Conservation (phyloP, 2,888 invertebrate genomes). For the Campopleginae sp. region DNA sequence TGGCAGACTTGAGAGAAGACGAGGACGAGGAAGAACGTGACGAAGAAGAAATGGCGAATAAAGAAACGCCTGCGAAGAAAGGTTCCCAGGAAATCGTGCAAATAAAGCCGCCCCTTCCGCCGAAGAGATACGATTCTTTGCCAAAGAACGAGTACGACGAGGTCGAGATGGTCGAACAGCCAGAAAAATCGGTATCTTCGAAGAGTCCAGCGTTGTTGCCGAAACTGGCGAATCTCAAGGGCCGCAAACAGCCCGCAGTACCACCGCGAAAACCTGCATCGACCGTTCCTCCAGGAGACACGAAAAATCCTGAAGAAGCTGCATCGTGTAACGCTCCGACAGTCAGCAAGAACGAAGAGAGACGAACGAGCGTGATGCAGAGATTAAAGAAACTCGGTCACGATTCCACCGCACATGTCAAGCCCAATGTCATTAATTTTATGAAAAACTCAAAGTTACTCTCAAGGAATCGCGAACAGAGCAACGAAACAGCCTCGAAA, state of each 20-base stretch:
- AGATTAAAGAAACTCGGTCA: constrained; percentile 77
- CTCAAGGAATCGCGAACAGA: constrained; percentile 74
- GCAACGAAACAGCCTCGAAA: constrained; percentile 62
- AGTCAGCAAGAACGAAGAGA: constrained; percentile 69
- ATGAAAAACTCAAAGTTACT: constrained; percentile 78
- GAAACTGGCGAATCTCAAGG: constrained; percentile 76
- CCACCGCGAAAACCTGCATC: constrained; percentile 74
- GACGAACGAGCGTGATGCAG: constrained; percentile 77
- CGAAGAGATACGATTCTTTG: constrained; percentile 88
- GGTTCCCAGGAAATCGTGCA: constrained; percentile 58
- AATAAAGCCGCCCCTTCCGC: constrained; percentile 86
- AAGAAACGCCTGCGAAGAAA: constrained; percentile 80
- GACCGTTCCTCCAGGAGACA: constrained; percentile 67
- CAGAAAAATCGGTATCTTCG: constrained; percentile 57
- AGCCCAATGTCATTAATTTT: constrained; percentile 79
- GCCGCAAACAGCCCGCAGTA: constrained; percentile 81
- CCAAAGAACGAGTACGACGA: constrained; percentile 84
- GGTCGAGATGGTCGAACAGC: constrained; percentile 74
- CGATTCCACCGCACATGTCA: constrained; percentile 75
- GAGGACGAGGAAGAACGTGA: constrained; percentile 81
- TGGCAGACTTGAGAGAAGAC: constrained; percentile 84
- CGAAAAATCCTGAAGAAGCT: constrained; percentile 43
- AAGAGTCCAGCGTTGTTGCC: constrained; percentile 80
- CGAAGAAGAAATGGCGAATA: constrained; percentile 80
- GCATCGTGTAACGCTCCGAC: neutral